A percentile compares a stretch with the other conserved stretches of the same genome.
phyloP scores from a whole-genome alignment of 37 sponge, comb jelly and placozoan genomes.

The Geodia barretti region DNA sequence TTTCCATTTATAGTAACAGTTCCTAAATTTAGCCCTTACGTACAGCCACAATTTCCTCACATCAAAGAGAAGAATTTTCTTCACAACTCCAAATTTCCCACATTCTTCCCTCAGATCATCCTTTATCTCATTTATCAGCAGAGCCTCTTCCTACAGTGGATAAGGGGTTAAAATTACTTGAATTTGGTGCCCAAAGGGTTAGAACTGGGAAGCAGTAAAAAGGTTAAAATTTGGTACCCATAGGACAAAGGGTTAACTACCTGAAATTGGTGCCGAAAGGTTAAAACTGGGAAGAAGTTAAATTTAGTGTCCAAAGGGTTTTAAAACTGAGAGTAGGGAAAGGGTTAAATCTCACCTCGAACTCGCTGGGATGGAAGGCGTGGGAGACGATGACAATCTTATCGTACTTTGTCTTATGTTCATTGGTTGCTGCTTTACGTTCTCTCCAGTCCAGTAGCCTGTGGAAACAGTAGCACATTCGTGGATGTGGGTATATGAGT shows the following conservation, averaged over 20 bases:
- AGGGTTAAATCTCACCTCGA: conserved; percentile 67
- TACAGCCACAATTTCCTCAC: conserved; percentile 36
- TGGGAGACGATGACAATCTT: conserved; percentile 85
- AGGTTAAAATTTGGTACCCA: background rate
- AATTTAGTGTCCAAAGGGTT: too few relatives aligned
- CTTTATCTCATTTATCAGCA: conserved; percentile 78
- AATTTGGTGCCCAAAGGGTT: too few relatives aligned
- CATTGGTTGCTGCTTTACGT: conserved; percentile 38
- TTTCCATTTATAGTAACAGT: too few relatives aligned
- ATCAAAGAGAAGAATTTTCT: conserved; percentile 93
- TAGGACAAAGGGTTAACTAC: too few relatives aligned
- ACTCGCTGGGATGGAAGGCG: conserved; percentile 89
- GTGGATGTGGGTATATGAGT: too few relatives aligned
- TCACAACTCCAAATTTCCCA: conserved; percentile 90
- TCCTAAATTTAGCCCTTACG: background rate
- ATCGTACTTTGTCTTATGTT: conserved; percentile 64
- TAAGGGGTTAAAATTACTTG: background rate
- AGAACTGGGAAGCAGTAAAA: background rate
- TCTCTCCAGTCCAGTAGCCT: conserved; percentile 88
- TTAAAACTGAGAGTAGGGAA: background rate
- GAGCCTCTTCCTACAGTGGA: conserved; percentile 67
- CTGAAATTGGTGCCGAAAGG: too few relatives aligned
- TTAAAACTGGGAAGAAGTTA: too few relatives aligned
- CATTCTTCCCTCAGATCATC: conserved; percentile 88
- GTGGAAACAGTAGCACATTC: background rate